Evolutionary conservation across 2,113 vertebrate species (phyloP).

Genomic region (Tiliqua scincoides): DNA sequence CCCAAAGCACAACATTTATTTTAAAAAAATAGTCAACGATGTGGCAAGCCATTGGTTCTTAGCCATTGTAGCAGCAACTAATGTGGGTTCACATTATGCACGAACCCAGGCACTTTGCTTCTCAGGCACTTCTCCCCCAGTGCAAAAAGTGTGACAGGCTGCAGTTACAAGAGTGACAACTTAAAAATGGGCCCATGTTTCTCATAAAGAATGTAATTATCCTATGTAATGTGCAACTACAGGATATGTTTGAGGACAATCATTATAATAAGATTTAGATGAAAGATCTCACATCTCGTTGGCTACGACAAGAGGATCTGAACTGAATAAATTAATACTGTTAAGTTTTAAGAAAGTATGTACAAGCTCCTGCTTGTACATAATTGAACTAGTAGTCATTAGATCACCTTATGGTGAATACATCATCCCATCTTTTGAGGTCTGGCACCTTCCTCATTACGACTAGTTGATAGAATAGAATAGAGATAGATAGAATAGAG

Average conservation of each 20-base stretch:
- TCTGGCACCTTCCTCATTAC: not conserved
- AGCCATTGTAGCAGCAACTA: no score
- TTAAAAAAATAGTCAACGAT: not conserved
- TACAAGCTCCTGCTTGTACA: slow-evolving; percentile 13
- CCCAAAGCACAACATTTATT: no score
- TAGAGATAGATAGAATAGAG: no score
- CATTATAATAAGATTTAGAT: slow-evolving; percentile 35
- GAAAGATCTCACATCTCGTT: slow-evolving; percentile 22
- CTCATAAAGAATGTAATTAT: slow-evolving; percentile 26
- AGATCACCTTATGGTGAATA: slow-evolving; percentile 7
- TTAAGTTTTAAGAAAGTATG: slow-evolving; percentile 13
- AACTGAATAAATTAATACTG: slow-evolving; percentile 31
- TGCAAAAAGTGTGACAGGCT: not conserved
- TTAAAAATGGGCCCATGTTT: slow-evolving; percentile 2
- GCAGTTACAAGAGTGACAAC: not conserved
- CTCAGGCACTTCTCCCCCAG: not conserved
- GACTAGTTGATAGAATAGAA: no score
- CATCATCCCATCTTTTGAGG: not conserved
- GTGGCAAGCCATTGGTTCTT: no score
- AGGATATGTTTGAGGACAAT: slow-evolving; percentile 23
- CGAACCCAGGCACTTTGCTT: no score
- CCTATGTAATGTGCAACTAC: not conserved
- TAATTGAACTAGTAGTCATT: slow-evolving; percentile 25
- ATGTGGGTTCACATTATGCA: no score
- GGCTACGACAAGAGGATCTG: slow-evolving; percentile 15